A percentile compares a stretch with the other conserved stretches of the same genome.
Conservation (phyloP, 2,797 vertebrate genomes). For the Percopsis omiscomaycus region DNA sequence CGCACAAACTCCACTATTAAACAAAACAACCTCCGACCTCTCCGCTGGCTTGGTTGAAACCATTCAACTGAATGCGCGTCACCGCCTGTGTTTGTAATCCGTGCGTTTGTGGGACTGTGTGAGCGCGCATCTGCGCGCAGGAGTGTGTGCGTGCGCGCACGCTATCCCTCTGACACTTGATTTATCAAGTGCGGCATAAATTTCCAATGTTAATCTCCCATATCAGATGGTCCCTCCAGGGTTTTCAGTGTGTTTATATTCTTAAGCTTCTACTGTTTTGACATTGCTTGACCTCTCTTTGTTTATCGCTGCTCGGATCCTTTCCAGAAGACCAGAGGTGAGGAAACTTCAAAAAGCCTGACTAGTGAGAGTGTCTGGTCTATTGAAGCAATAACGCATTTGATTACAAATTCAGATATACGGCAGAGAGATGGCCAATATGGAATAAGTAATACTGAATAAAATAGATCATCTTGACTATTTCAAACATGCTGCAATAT, state of each 20-base stretch:
- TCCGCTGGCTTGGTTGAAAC: constrained; percentile 50
- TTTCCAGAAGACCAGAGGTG: constrained; percentile 53
- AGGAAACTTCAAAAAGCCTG: constrained; percentile 39
- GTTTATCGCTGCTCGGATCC: constrained; percentile 55
- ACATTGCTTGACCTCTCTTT: constrained; percentile 65
- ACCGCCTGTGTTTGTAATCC: background rate
- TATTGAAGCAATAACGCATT: constrained; percentile 22
- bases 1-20: constrained; percentile 52
- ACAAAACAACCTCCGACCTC: constrained; percentile 50
- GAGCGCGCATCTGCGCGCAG: constrained; percentile 20
- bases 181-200: constrained; percentile 60
- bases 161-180: constrained; percentile 48
- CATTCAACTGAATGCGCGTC: too few relatives aligned
- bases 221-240: constrained; percentile 64
- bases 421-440: too few relatives aligned
- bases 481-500: background rate
- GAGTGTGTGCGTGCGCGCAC: constrained; percentile 11
- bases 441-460: too few relatives aligned
- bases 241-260: constrained; percentile 62
- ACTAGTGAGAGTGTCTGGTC: constrained; percentile 21
- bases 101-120: constrained; percentile 6
- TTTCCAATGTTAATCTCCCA: constrained; percentile 61
- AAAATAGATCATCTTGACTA: too few relatives aligned
- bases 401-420: constrained; percentile 52
- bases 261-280: constrained; percentile 45